These are phyloP conservation scores for Calameuta idolon DNA, from an alignment of 2,888 invertebrate genomes.

Conservation along the genomic window DNA sequence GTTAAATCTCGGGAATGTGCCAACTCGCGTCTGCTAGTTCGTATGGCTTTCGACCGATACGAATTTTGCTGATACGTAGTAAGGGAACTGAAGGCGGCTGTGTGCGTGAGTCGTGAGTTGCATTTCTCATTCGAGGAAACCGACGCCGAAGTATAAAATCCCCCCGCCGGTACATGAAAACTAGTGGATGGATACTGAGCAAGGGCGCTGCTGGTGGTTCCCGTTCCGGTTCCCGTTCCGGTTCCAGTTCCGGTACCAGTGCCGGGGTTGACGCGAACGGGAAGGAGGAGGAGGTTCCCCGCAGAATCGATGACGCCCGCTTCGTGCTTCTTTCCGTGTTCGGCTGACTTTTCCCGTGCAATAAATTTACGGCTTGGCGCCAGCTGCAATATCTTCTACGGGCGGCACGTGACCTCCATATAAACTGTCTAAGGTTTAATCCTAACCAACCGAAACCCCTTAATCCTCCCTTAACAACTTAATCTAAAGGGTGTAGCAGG, in stretches of 20 bases:
- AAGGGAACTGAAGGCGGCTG: no score
- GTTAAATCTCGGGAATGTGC: background rate
- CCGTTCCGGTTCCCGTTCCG: no score
- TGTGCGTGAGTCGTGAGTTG: background rate
- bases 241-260: background rate
- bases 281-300: background rate
- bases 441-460: background rate
- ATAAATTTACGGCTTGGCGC: constrained; percentile 7
- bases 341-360: background rate
- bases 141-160: background rate
- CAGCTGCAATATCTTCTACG: constrained; percentile 6
- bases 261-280: no score
- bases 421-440: background rate
- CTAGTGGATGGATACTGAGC: background rate
- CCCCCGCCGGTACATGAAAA: background rate
- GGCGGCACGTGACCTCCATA: constrained; percentile 10
- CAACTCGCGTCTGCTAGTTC: background rate
- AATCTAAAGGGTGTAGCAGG: background rate
- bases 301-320: background rate
- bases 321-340: background rate
- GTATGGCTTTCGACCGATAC: background rate
- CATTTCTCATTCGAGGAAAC: background rate
- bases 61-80: background rate
- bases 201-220: background rate
- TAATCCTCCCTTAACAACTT: constrained; percentile 5